Evolutionary conservation across 1,140 invertebrate genomes (phyloP).

Genomic region (Subanguina moxae): DNA sequence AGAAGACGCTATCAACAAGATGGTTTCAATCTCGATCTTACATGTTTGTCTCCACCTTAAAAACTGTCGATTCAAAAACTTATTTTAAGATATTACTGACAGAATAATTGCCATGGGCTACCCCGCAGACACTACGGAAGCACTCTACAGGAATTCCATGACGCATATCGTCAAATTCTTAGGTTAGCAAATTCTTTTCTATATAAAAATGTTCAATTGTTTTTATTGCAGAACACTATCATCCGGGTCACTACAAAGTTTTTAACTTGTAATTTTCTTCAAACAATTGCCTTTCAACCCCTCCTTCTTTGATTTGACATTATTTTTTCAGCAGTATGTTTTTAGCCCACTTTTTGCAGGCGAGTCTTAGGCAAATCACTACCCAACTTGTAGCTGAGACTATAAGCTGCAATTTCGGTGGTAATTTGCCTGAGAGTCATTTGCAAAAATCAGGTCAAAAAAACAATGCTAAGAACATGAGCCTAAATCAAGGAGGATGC

Average conservation of each 20-base stretch:
- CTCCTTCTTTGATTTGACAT: too few relatives aligned
- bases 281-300: neutral
- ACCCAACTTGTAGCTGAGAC: too few relatives aligned
- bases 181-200: neutral
- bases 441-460: too few relatives aligned
- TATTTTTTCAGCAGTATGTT: too few relatives aligned
- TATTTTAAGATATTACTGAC: constrained; percentile 46
- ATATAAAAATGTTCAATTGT: constrained; percentile 59
- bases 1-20: constrained; percentile 38
- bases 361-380: too few relatives aligned
- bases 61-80: neutral
- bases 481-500: too few relatives aligned
- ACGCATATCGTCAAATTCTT: constrained; percentile 62
- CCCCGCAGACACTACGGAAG: constrained; percentile 65
- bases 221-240: constrained; percentile 62
- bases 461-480: too few relatives aligned
- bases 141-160: constrained; percentile 67
- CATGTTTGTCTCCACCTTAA: constrained; percentile 27
- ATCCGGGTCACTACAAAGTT: constrained; percentile 65
- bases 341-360: too few relatives aligned
- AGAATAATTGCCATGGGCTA: constrained; percentile 61
- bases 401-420: too few relatives aligned
- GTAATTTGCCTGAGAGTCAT: too few relatives aligned
- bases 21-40: constrained; percentile 50
- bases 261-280: constrained; percentile 65